A percentile compares a stretch with the other conserved stretches of the same genome.
Conservation (phyloP, 1,140 invertebrate species). For the Sitophilus oryzae region DNA sequence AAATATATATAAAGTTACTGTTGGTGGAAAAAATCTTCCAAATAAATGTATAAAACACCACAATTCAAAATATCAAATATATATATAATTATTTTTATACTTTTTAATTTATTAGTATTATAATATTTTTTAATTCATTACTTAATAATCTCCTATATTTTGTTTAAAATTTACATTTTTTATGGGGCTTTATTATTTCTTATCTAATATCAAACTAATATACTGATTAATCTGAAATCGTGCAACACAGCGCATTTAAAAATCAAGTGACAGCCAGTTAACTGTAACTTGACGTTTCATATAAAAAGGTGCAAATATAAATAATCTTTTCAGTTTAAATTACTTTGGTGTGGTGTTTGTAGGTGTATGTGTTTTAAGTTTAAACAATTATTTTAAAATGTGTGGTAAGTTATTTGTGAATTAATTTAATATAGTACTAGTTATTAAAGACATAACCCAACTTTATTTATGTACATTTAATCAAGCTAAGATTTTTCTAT, state of each 20-base stretch:
- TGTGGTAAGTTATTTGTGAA: conserved; percentile 13
- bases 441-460: conserved; percentile 3
- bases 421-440: too few relatives aligned
- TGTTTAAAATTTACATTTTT: too few relatives aligned
- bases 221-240: not conserved
- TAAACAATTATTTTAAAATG: conserved; percentile 6
- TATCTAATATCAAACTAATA: not conserved
- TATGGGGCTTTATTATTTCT: too few relatives aligned
- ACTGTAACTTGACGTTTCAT: conserved; percentile 13
- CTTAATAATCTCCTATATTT: too few relatives aligned
- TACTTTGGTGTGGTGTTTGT: not conserved
- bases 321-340: conserved; percentile 15
- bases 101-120: too few relatives aligned
- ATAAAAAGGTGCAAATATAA: conserved; percentile 20
- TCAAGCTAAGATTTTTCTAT: not conserved
- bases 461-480: not conserved
- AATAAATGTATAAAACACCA: too few relatives aligned
- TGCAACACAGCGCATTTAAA: conserved; percentile 1
- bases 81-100: too few relatives aligned
- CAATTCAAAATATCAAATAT: too few relatives aligned
- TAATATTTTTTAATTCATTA: too few relatives aligned
- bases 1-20: too few relatives aligned
- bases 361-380: not conserved
- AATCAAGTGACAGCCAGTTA: not conserved
- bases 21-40: too few relatives aligned